phyloP scores from a whole-genome alignment of 2,113 vertebrate species.

The Sigmodon hispidus region DNA sequence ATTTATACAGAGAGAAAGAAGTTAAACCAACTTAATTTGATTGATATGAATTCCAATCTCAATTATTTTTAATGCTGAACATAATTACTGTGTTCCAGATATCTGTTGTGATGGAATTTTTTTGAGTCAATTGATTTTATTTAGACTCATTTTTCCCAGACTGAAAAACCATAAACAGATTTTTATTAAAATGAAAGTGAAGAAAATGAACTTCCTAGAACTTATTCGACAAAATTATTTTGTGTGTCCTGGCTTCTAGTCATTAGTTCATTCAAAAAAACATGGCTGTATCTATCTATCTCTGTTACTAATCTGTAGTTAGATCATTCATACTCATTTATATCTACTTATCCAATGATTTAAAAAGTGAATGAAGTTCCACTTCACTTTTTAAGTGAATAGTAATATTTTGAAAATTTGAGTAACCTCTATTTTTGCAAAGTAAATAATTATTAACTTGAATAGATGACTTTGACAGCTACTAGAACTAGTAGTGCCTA shows the following conservation, averaged over 20 bases:
- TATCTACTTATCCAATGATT: neutral
- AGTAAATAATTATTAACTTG: neutral
- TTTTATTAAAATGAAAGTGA: neutral
- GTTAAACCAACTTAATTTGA: neutral
- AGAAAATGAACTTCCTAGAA: neutral
- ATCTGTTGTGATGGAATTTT: neutral
- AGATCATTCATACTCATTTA: neutral
- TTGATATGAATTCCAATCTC: neutral
- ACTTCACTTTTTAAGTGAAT: neutral
- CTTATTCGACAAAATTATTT: neutral
- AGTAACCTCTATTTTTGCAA: neutral
- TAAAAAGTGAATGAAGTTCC: neutral
- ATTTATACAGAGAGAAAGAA: neutral
- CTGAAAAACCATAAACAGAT: neutral
- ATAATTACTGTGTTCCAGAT: neutral
- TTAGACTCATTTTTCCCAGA: neutral
- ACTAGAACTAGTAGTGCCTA: neutral
- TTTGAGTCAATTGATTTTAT: neutral
- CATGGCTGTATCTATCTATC: too few relatives aligned
- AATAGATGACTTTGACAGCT: neutral
- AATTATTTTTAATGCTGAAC: neutral
- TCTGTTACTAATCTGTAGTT: too few relatives aligned
- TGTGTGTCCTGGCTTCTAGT: neutral
- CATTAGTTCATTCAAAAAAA: neutral
- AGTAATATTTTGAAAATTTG: neutral